Evolutionary conservation across 2,113 vertebrate species (phyloP).

Genomic region (Sus scrofa): T2T-Sscrofa CM000817.6:78621001-78621500

Average conservation of each 20-base stretch:
- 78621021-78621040: not conserved
- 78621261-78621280: not conserved
- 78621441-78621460: not conserved
- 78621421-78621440: not conserved
- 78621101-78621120: not conserved
- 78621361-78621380: not conserved
- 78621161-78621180: not conserved
- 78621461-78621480: not conserved
- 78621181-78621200: not conserved
- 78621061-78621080: not conserved
- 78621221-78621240: not conserved
- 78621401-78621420: not conserved
- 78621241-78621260: not conserved
- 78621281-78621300: not conserved
- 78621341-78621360: not conserved
- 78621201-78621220: not conserved
- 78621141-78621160: not conserved
- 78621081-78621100: fast-evolving
- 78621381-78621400: not conserved
- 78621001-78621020: not conserved
- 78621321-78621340: not conserved
- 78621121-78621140: not conserved
- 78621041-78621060: not conserved
- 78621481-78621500: not conserved
- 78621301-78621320: not conserved